These are phyloP conservation scores for Euphysa ruthae DNA, from an alignment of 30 jellyfish, hydroid and myxozoan genomes.

Conservation along the genomic window DNA sequence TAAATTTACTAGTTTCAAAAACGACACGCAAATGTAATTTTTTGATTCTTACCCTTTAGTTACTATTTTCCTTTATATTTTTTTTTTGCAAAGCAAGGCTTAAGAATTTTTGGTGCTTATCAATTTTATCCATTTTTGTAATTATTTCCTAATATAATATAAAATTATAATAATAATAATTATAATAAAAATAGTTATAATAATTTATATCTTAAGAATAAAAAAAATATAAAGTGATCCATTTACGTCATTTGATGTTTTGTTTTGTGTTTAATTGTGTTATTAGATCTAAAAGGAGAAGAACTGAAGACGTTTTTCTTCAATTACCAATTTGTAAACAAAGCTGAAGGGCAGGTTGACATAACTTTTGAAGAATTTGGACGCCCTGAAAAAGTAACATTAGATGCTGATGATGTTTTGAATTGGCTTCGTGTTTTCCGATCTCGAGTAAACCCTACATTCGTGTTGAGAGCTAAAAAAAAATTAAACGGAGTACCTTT, in stretches of 20 bases:
- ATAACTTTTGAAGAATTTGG: conserved; percentile 75
- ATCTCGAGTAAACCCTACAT: conserved; percentile 56
- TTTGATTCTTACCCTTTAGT: too few relatives aligned
- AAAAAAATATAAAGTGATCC: neutral
- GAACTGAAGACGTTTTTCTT: conserved; percentile 52
- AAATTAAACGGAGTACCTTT: conserved; percentile 50
- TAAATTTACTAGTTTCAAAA: too few relatives aligned
- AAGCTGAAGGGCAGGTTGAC: conserved; percentile 48
- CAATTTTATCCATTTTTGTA: too few relatives aligned
- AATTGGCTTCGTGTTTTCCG: conserved; percentile 78
- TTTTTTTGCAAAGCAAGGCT: too few relatives aligned
- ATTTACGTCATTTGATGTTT: neutral
- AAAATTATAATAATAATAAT: too few relatives aligned
- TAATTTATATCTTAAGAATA: neutral
- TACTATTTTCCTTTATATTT: too few relatives aligned
- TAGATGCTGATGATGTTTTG: conserved; percentile 62
- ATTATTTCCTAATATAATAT: too few relatives aligned
- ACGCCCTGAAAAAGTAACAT: conserved; percentile 55
- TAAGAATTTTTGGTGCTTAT: too few relatives aligned
- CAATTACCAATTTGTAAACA: conserved; percentile 76
- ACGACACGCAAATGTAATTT: too few relatives aligned
- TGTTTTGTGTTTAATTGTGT: too few relatives aligned
- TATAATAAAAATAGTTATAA: too few relatives aligned
- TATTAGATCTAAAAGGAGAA: conserved; percentile 31
- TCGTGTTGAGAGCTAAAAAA: conserved; percentile 46